Conservation (phyloP, 2,888 invertebrate species). For the Tanypteryx hageni region DNA sequence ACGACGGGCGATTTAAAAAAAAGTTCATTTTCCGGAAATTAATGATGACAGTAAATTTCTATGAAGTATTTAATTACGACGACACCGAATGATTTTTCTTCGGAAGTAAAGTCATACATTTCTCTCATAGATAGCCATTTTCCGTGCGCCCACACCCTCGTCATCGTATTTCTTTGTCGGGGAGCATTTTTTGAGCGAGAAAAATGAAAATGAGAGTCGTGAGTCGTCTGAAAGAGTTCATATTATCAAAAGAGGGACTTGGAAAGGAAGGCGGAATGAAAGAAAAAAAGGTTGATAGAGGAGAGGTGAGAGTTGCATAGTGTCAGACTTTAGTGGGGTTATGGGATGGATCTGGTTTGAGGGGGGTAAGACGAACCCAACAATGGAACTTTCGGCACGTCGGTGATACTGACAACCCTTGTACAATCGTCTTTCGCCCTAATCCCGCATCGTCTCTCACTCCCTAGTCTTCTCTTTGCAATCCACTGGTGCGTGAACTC, state of each 20-base stretch:
- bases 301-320: too few relatives aligned
- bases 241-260: too few relatives aligned
- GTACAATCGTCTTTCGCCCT: background rate
- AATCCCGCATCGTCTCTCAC: background rate
- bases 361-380: background rate
- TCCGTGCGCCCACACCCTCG: too few relatives aligned
- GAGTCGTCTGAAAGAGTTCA: background rate
- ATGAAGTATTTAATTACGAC: too few relatives aligned
- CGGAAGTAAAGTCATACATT: too few relatives aligned
- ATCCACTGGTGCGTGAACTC: background rate
- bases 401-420: background rate
- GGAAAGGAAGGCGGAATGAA: too few relatives aligned
- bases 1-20: too few relatives aligned
- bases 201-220: background rate
- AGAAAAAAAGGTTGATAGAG: too few relatives aligned
- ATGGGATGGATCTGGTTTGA: background rate
- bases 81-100: too few relatives aligned
- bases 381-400: background rate
- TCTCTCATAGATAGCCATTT: too few relatives aligned
- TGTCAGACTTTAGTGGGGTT: background rate
- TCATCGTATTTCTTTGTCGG: background rate
- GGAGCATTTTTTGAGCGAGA: background rate
- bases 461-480: background rate
- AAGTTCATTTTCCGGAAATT: too few relatives aligned
- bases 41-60: too few relatives aligned